Evolutionary conservation across 2,888 invertebrate species (phyloP).

Genomic region (Athrips mouffetella): DNA sequence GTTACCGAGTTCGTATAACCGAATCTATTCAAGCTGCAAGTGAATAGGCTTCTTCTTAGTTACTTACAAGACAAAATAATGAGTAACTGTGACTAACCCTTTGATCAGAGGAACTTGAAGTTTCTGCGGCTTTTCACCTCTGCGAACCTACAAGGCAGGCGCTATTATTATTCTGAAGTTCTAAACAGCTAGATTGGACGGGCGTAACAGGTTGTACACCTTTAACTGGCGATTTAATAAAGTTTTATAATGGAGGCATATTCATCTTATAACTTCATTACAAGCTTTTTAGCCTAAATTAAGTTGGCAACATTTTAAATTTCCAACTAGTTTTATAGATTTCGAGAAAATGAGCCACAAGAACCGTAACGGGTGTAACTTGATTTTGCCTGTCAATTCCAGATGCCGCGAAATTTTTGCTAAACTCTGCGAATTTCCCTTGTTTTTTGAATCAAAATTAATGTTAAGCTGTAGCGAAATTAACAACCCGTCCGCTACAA

Average conservation of each 20-base stretch:
- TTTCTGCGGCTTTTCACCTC: too few relatives aligned
- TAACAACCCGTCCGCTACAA: background rate
- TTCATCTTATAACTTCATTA: constrained; percentile 7
- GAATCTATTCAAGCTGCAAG: too few relatives aligned
- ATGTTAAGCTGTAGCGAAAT: constrained; percentile 4
- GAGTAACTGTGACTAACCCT: too few relatives aligned
- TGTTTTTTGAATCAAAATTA: too few relatives aligned
- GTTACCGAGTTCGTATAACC: too few relatives aligned
- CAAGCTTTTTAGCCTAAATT: constrained; percentile 7
- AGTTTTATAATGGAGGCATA: constrained; percentile 9
- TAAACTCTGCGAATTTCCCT: constrained; percentile 10
- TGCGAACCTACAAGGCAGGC: too few relatives aligned
- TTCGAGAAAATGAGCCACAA: background rate
- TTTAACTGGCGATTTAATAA: too few relatives aligned
- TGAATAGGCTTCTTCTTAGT: too few relatives aligned
- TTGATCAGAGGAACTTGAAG: too few relatives aligned
- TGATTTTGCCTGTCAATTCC: constrained; percentile 10
- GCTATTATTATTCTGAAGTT: too few relatives aligned
- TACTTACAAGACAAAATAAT: too few relatives aligned
- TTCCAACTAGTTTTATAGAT: background rate
- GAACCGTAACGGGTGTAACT: constrained; percentile 10
- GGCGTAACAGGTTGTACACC: constrained; percentile 6
- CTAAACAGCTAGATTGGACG: too few relatives aligned
- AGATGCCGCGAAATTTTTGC: background rate
- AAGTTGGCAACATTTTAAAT: background rate